Conservation (phyloP, 2,113 vertebrate species). For the Nipponia nippon region DNA sequence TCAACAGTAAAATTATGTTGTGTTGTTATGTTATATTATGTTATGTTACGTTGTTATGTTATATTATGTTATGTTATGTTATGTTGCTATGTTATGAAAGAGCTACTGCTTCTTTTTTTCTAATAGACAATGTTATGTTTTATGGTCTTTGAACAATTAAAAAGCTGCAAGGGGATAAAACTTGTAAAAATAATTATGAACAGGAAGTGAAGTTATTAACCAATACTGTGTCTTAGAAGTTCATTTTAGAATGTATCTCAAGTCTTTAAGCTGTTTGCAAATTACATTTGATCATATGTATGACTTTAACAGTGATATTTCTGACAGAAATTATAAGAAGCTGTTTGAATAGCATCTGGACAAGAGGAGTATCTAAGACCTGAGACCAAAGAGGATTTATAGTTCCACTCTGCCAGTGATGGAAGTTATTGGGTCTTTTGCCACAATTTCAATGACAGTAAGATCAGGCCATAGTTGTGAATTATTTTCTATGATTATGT, state of each 20-base stretch:
- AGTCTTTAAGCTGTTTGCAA: neutral
- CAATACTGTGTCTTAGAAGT: neutral
- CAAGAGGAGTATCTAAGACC: neutral
- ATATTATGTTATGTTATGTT: neutral
- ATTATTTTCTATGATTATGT: neutral
- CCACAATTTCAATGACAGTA: neutral
- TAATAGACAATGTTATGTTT: constrained; percentile 6
- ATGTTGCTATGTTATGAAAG: neutral
- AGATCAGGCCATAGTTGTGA: neutral
- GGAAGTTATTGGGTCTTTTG: neutral
- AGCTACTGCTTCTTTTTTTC: neutral
- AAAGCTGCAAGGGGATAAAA: constrained; percentile 22
- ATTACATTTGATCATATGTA: neutral
- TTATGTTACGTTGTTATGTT: neutral
- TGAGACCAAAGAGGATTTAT: neutral
- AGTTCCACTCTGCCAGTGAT: neutral
- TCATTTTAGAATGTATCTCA: neutral
- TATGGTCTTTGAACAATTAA: constrained; percentile 34
- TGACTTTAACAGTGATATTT: neutral
- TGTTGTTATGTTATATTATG: too few relatives aligned
- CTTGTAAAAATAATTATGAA: constrained; percentile 15
- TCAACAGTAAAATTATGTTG: constrained; percentile 13
- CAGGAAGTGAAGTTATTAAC: constrained; percentile 17
- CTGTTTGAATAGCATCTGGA: neutral
- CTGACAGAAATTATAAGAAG: neutral